A percentile compares a stretch with the other conserved stretches of the same genome.
phyloP scores from a whole-genome alignment of 1,140 invertebrate species.

The Aphelenchoides fujianensis region DNA sequence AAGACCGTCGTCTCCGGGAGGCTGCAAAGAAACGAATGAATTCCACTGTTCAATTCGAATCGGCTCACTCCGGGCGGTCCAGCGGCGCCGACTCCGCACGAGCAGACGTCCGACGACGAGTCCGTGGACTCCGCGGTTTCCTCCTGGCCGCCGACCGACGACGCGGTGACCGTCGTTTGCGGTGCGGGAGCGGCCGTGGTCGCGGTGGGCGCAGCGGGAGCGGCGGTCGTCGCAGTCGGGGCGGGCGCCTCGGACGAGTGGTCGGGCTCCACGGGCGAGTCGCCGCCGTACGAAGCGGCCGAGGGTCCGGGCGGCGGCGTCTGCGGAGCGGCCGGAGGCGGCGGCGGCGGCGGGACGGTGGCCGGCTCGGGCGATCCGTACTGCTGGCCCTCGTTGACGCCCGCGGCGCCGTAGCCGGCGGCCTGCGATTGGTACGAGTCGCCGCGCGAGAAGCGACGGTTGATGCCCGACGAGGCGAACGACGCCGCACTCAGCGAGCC shows the following conservation, averaged over 20 bases:
- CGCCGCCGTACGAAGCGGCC: constrained; percentile 1
- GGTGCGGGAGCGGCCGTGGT: no score
- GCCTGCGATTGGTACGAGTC: not conserved
- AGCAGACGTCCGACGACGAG: constrained; percentile 5
- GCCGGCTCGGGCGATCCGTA: not conserved
- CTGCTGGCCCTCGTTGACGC: not conserved
- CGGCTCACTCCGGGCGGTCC: not conserved
- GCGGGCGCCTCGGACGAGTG: not conserved
- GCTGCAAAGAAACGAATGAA: not conserved
- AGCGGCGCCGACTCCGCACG: constrained; percentile 1
- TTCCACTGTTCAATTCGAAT: constrained; percentile 2
- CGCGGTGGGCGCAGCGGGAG: not conserved
- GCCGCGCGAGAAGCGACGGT: not conserved
- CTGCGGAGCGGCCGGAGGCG: not conserved
- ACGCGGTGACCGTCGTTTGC: no score
- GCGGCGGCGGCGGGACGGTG: not conserved
- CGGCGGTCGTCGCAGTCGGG: not conserved
- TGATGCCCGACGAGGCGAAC: constrained; percentile 13
- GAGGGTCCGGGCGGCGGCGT: not conserved
- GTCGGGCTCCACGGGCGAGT: not conserved
- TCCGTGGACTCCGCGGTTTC: not conserved
- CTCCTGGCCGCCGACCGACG: no score
- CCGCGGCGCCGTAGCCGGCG: constrained; percentile 7
- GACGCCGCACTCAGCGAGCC: not conserved
- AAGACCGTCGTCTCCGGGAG: not conserved